Evolutionary conservation across 2,797 vertebrate genomes (phyloP), one percentile per base, ranked within the genome.

Genomic region (Gymnodraco acuticeps): DNA sequence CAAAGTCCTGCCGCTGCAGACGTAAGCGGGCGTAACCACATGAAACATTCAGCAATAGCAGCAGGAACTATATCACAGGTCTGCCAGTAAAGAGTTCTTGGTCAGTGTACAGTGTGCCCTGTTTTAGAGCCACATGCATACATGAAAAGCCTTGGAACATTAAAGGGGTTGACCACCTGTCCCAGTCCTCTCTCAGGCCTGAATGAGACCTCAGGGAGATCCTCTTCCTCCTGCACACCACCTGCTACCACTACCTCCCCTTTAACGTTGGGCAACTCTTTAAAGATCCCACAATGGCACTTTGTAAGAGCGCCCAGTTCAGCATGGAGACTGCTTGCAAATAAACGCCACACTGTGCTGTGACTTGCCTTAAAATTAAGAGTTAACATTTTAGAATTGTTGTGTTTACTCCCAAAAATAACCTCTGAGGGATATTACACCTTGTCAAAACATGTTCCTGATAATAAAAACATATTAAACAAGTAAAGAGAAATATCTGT

Each of bases 131-230:
- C 87, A 68, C 88, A 88, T 76, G 77, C 87, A 54, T 84, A 90
- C 88, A 93, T 93, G 91, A 93, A 93, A 93, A 90, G 89, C 86
- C 72, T 56, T 19, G 68, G 55, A 77, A 92, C 92, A 92, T 94
- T 93, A 92, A 94, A 94, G 88, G 79, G 84, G 73, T 80, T 85
- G 90, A 90, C 93, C 93, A 93, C 93, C 93, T 94, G 94, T 94
- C 91, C 82, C 86, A 41, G 70, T 85, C 82, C 81, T 78, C 89
- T 89, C 82, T 81, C 85, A 85, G 86, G 87, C 88, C 89, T 85
- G 87, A 91, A 91, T 82, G 85, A 73, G 86, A 93, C 91, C 93
- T 83, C 88, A 89, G 92, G 91, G 92, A 92, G 86, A 90, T 89
- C 78, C 86, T 89, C 90, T 82, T 93, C 89, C 81, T 91, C 77